phyloP scores from a whole-genome alignment of 2,888 invertebrate genomes.

The Bimastos eiseni region DNA sequence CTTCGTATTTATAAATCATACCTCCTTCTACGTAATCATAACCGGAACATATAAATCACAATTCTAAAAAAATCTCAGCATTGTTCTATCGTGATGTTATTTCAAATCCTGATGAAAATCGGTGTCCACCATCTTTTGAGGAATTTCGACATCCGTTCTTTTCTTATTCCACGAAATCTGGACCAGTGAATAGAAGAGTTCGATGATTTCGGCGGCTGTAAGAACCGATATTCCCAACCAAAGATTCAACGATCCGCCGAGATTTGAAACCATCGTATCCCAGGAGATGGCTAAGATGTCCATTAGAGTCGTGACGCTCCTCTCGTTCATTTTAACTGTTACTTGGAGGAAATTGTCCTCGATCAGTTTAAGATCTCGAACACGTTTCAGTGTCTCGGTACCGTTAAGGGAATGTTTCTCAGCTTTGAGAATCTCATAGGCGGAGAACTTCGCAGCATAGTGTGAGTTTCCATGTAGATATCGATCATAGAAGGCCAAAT shows the following conservation, averaged over 20 bases:
- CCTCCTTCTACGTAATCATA: no score
- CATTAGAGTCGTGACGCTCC: not conserved
- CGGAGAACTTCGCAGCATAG: not conserved
- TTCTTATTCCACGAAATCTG: not conserved
- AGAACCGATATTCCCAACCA: conserved; percentile 24
- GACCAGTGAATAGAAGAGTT: not conserved
- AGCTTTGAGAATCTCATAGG: not conserved
- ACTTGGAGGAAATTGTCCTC: conserved; percentile 25
- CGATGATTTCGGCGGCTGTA: conserved; percentile 7
- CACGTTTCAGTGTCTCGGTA: not conserved
- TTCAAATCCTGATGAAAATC: no score
- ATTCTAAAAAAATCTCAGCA: no score
- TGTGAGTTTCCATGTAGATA: not conserved
- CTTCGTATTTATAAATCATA: no score
- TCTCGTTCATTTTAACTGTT: conserved; percentile 8
- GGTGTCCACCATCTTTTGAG: not conserved
- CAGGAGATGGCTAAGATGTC: conserved; percentile 17
- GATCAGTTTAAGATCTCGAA: not conserved
- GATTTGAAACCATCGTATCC: conserved; percentile 14
- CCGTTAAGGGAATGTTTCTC: not conserved
- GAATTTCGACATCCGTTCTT: not conserved
- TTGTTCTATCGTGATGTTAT: no score
- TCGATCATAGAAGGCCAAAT: not conserved
- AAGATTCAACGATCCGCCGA: conserved; percentile 18
- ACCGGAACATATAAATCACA: no score